These are phyloP conservation scores for Pitta sordida DNA, from an alignment of 2,113 vertebrate species.

Conservation along the genomic window DNA sequence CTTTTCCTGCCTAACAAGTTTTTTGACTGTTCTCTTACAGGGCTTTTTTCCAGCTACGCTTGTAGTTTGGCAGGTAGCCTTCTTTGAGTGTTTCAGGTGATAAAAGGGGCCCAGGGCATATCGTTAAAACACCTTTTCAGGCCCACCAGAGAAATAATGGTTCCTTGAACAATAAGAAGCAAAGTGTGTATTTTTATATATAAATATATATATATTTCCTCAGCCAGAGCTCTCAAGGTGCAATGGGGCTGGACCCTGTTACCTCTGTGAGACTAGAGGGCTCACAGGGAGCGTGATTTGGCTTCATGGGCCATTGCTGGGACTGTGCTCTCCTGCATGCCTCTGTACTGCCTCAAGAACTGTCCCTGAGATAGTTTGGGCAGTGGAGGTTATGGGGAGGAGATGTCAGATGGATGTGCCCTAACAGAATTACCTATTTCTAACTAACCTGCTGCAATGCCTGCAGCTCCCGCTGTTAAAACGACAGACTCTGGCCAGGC, in stretches of 20 bases:
- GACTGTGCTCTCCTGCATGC: neutral
- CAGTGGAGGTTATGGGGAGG: neutral
- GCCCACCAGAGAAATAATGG: too few species aligned
- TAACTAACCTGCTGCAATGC: neutral
- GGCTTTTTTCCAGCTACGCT: too few species aligned
- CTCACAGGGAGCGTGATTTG: rapidly evolving
- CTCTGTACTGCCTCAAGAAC: neutral
- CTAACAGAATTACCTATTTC: neutral
- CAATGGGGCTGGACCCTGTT: neutral
- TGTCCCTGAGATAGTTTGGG: neutral
- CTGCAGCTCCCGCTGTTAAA: neutral
- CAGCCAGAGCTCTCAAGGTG: neutral
- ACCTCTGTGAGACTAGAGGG: neutral
- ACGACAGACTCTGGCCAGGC: neutral
- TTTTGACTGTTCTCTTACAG: too few species aligned
- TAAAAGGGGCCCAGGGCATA: too few species aligned
- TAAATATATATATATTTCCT: too few species aligned
- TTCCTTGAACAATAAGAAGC: too few species aligned
- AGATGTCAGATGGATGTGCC: neutral
- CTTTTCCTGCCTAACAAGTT: too few species aligned
- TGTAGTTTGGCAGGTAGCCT: too few species aligned
- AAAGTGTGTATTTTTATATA: too few species aligned
- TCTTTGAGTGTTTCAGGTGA: too few species aligned
- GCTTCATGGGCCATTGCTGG: neutral
- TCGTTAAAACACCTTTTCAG: too few species aligned